Conservation (phyloP, 2,888 invertebrate species). For the Cetonia aurata region DNA sequence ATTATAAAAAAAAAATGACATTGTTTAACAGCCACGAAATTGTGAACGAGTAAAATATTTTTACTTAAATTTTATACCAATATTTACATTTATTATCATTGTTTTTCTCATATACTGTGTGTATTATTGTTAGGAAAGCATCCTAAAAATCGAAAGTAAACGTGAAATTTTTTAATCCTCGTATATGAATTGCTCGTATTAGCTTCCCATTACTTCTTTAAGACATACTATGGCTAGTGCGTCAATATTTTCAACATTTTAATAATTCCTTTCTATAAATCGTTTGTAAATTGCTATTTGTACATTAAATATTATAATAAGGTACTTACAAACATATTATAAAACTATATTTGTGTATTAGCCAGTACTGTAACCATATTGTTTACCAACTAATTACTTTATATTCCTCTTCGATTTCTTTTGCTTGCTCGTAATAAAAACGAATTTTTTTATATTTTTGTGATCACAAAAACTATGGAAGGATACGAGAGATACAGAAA, state of each 20-base stretch:
- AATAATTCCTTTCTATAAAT: conserved; percentile 11
- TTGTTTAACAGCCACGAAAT: background rate
- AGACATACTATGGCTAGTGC: background rate
- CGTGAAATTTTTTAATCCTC: conserved; percentile 5
- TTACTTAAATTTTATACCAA: conserved; percentile 3
- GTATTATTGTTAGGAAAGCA: no score
- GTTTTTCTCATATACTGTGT: no score
- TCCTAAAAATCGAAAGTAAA: background rate
- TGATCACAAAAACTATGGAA: background rate
- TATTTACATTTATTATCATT: background rate
- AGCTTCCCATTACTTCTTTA: conserved; percentile 3
- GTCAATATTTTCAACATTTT: background rate
- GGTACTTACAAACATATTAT: conserved; percentile 2
- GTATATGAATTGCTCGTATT: conserved; percentile 10
- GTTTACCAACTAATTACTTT: conserved; percentile 3
- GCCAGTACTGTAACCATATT: background rate
- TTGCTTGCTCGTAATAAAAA: background rate
- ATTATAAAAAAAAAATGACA: background rate
- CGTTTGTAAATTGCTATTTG: conserved; percentile 9
- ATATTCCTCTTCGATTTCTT: background rate
- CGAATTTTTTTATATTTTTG: background rate
- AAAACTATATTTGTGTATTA: conserved; percentile 6
- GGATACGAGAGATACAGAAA: conserved; percentile 4
- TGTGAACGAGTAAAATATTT: background rate
- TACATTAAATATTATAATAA: conserved; percentile 8